Evolutionary conservation across 2,797 vertebrate genomes (phyloP).

Genomic region (Delichon dasypus): DNA sequence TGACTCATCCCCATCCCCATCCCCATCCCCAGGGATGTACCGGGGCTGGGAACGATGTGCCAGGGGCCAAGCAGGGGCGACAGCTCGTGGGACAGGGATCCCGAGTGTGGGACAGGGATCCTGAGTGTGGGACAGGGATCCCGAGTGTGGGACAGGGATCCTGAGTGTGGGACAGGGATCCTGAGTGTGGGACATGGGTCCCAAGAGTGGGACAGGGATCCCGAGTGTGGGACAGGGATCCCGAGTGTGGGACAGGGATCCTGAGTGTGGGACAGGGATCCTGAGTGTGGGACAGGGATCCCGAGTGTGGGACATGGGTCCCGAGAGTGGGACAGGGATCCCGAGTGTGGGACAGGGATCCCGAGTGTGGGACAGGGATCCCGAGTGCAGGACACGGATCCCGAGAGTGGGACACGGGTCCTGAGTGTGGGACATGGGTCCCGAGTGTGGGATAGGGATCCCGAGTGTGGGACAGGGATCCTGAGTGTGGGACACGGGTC

Average conservation of each 20-base stretch:
- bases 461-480: too few species aligned
- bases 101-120: too few species aligned
- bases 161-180: not conserved
- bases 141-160: fast-evolving
- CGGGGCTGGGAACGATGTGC: not conserved
- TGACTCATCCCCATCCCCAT: not conserved
- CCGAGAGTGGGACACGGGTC: too few species aligned
- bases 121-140: fast-evolving
- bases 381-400: too few species aligned
- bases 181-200: fast-evolving
- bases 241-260: too few species aligned
- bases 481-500: too few species aligned
- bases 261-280: fast-evolving
- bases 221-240: fast-evolving
- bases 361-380: fast-evolving
- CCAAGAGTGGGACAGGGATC: fast-evolving
- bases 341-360: fast-evolving
- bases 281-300: too few species aligned
- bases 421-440: too few species aligned
- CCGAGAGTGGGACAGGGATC: fast-evolving
- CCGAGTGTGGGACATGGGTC: fast-evolving
- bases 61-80: not conserved
- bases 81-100: not conserved
- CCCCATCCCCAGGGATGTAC: not conserved
- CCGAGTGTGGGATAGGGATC: too few species aligned